Conservation (phyloP, 2,888 invertebrate species). For the Nemoura dubitans region DNA sequence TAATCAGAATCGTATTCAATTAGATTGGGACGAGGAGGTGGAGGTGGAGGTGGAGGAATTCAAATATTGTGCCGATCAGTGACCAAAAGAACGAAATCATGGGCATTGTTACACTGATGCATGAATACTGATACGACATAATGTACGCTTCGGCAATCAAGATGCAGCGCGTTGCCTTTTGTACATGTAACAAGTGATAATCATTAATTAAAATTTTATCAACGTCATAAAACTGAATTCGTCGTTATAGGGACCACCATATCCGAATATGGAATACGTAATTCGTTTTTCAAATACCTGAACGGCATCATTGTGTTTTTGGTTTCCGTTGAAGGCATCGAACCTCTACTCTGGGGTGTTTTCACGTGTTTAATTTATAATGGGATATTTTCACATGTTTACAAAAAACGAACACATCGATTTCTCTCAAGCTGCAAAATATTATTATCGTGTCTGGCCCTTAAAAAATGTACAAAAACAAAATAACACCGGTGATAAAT, state of each 20-base stretch:
- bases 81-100: slow-evolving; percentile 13
- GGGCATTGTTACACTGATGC: neutral
- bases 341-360: too few species aligned
- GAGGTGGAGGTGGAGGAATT: slow-evolving; percentile 7
- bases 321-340: too few species aligned
- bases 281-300: neutral
- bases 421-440: neutral
- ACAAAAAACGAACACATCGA: neutral
- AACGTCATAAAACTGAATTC: neutral
- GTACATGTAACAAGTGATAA: neutral
- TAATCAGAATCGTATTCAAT: slow-evolving; percentile 38
- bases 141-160: neutral
- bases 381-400: neutral
- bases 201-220: neutral
- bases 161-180: neutral
- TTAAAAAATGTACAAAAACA: neutral
- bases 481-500: neutral
- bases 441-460: neutral
- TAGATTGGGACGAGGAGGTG: neutral
- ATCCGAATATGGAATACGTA: neutral
- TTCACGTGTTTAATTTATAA: neutral
- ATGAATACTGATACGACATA: slow-evolving; percentile 12
- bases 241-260: neutral
- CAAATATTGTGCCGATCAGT: slow-evolving; percentile 37
- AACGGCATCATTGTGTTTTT: too few species aligned